These are phyloP conservation scores for Dipodomys ordii DNA, from an alignment of 2,113 vertebrate species.

Conservation along the genomic window DNA sequence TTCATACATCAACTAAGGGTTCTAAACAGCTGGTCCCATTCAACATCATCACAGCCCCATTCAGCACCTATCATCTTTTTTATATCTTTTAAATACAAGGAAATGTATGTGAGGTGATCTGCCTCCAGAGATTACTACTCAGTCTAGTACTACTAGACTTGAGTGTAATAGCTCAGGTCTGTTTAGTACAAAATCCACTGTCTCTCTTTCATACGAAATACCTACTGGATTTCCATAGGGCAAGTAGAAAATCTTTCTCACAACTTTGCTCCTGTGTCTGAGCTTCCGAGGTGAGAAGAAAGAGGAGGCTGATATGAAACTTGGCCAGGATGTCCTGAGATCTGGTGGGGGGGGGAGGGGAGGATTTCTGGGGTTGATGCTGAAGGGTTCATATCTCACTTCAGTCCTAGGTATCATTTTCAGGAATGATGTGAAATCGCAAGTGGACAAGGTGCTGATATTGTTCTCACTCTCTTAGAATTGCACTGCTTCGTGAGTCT, in stretches of 20 bases:
- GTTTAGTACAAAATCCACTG: neutral
- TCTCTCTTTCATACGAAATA: neutral
- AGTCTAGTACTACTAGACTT: neutral
- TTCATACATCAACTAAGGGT: constrained; percentile 25
- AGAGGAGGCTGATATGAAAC: neutral
- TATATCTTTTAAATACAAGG: neutral
- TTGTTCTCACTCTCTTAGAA: neutral
- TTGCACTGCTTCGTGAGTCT: neutral
- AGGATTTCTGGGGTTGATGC: neutral
- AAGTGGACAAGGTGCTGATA: neutral
- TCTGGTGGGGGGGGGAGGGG: no score
- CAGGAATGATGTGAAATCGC: neutral
- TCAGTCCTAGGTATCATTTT: neutral
- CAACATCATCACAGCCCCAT: neutral
- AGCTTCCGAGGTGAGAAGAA: neutral
- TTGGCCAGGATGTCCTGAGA: neutral
- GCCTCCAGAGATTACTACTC: neutral
- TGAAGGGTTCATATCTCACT: no score
- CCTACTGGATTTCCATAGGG: neutral
- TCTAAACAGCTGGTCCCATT: neutral
- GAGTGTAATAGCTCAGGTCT: neutral
- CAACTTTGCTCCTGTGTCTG: neutral
- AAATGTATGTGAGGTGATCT: neutral
- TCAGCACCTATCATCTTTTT: constrained; percentile 19
- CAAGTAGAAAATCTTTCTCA: neutral